Percentiles rank a stretch among this genome's conserved stretches.
Conservation (phyloP, 2,888 invertebrate genomes). For the Callimorpha dominula region DNA sequence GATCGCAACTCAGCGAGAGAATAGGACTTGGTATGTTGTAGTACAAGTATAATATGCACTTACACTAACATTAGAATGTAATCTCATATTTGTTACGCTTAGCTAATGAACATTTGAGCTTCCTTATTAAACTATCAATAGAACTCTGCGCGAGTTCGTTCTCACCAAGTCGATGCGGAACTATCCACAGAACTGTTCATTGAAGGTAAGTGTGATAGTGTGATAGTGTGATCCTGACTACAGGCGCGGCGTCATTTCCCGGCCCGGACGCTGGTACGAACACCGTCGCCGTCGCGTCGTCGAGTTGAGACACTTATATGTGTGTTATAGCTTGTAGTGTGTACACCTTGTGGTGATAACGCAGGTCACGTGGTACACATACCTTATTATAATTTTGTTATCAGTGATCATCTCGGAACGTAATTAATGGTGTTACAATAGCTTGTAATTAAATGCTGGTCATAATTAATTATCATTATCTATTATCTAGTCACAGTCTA, state of each 20-base stretch:
- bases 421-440: slow-evolving; percentile 15
- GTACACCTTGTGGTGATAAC: background rate
- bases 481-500: slow-evolving; percentile 15
- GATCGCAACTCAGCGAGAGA: too few species aligned
- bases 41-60: background rate
- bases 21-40: background rate
- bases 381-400: background rate
- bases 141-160: background rate
- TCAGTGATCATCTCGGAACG: slow-evolving; percentile 13
- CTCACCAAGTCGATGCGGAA: background rate
- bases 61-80: background rate
- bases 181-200: background rate
- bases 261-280: too few species aligned
- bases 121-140: background rate
- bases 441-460: slow-evolving; percentile 20
- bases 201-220: background rate
- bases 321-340: background rate
- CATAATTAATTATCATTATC: slow-evolving; percentile 7
- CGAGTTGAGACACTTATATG: too few species aligned
- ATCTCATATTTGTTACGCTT: background rate
- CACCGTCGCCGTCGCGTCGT: too few species aligned
- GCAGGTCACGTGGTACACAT: background rate
- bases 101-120: background rate
- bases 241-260: background rate
- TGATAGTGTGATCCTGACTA: background rate